Evolutionary conservation across 1,140 invertebrate genomes (phyloP).

Genomic region (Zaprionus kolodkinae): DNA sequence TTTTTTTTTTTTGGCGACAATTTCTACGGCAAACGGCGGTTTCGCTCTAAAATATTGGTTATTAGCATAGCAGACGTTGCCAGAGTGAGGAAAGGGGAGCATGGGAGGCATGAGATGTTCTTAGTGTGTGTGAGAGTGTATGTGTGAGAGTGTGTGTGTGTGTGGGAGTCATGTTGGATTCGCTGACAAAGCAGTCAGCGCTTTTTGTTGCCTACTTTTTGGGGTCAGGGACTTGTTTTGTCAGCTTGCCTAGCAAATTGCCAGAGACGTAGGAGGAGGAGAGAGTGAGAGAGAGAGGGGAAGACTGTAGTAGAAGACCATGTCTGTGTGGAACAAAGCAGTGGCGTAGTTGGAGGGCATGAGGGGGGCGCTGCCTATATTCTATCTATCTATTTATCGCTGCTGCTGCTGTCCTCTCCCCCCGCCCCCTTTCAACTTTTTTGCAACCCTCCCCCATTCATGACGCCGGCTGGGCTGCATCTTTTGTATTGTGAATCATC

Average conservation of each 20-base stretch:
- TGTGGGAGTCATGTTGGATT: constrained; percentile 33
- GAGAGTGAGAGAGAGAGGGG: not conserved
- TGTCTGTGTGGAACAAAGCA: constrained; percentile 4
- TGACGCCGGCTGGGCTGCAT: constrained; percentile 53
- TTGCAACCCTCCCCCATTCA: constrained; percentile 10
- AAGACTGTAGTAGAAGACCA: not conserved
- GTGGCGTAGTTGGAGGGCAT: not conserved
- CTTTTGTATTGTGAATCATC: constrained; percentile 77
- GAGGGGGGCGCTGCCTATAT: constrained; percentile 44
- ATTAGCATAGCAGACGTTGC: constrained; percentile 62
- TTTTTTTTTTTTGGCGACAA: constrained; percentile 48
- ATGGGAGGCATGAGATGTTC: not conserved
- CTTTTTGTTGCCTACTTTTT: constrained; percentile 77
- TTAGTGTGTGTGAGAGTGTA: not conserved
- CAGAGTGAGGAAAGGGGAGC: not conserved
- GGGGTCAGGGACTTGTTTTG: constrained; percentile 81
- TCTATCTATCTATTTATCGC: constrained; percentile 74
- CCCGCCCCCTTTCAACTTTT: constrained; percentile 44
- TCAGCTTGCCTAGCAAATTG: constrained; percentile 55
- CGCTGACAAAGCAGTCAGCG: constrained; percentile 71
- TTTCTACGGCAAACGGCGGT: constrained; percentile 58
- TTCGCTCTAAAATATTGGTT: constrained; percentile 77
- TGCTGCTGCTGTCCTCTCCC: not conserved
- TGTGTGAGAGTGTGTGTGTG: not conserved
- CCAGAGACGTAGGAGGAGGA: not conserved